Evolutionary conservation across 2,888 invertebrate species (phyloP), one percentile per base, ranked within the genome.

Genomic region (Nemotelus nigrinus): DNA sequence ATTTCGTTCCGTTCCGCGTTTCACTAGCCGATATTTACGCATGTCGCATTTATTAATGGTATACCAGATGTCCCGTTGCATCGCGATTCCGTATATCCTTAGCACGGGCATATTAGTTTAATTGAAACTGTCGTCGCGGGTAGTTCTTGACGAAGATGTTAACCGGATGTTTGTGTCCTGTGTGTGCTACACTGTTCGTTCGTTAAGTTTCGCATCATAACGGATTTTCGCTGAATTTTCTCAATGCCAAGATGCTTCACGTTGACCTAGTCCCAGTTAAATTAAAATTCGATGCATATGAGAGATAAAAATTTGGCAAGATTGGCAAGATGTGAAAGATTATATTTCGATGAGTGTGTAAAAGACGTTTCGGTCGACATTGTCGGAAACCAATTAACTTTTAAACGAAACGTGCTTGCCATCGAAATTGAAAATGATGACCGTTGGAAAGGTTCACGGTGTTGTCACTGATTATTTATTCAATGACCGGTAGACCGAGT

Each of bases 101-200:
- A 25, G 63, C 45, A 70, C 70, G 50, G 53, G 55, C 43, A 70
- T 70, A 70, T 74, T 74, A 74, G 74, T 74, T 74, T 50, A 60
- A 74, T 74, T 60, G 60, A 74, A 74, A 74, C 63, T 60, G 74
- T 74, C 74, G 74, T 74, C 74, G 74, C 48, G 74, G 60, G 48
- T 60, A 74, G 74, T 74, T 48, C 45, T 70, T 70, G 55, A 53
- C 8, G 53, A 25, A 43, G 41, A 3, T 39, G 41, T 0, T 60
- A 39, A 39, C 3, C 60, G 60, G 7, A 25, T 25, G 25, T 60
- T n/a, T 60, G 7, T 60, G 8, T 50, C 60, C 25, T 60, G 7
- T 43, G 60, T 60, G 10, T 25, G 25, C n/a, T 57, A 8, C 57
- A 60, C 25, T 2, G 60, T 41, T 43, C 7, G 67, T 68, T 6